Evolutionary conservation across 2,113 vertebrate species (phyloP), one percentile per base, ranked within the genome.

Genomic region (Nycticryphes semicollaris): DNA sequence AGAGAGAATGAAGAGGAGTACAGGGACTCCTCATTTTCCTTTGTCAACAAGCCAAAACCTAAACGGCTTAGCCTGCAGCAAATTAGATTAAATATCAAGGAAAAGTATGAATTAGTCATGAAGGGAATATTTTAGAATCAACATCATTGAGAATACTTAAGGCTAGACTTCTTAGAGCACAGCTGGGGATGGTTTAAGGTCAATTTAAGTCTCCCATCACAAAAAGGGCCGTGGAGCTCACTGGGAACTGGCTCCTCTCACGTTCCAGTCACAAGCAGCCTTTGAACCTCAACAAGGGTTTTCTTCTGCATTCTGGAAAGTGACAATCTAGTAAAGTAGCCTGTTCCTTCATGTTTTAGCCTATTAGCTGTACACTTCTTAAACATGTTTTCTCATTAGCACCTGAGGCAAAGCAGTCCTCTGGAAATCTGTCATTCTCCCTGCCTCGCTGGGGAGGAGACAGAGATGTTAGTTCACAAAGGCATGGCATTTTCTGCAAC

Each of bases 111-210:
- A 93, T 89, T 87, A 92, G 57, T 93, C 86, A 94, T 39, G 45
- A 84, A 89, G 77, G 39, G 66, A 87, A 57, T 92, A 66, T 84
- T 96, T 92, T 82, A 87, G 57, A 82, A 76, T 89, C 60, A 76
- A 87, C 84, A 73, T 82, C 18, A 79, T 17, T 60, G 31, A 56
- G 66, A 66, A 50, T 87, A 41, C 84, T 84, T 93, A 94, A 92
- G 62, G 69, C 74, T 87, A 82, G 60, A 84, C 62, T 89, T 93
- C 73, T n/a, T 92, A 89, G 87, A 81, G 27, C 77, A 84, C 77
- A 91, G 70, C 64, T 96, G 91, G 77, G 87, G 57, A 93, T 87
- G 48, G n/a, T 95, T 93, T 94, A 79, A 84, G 77, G 67, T 92
- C 25, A 62, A 3, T 76, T 92, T 66, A 76, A 93, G 35, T 24